Evolutionary conservation across 2,888 invertebrate species (phyloP).

Genomic region (Heliconius cydno): DNA sequence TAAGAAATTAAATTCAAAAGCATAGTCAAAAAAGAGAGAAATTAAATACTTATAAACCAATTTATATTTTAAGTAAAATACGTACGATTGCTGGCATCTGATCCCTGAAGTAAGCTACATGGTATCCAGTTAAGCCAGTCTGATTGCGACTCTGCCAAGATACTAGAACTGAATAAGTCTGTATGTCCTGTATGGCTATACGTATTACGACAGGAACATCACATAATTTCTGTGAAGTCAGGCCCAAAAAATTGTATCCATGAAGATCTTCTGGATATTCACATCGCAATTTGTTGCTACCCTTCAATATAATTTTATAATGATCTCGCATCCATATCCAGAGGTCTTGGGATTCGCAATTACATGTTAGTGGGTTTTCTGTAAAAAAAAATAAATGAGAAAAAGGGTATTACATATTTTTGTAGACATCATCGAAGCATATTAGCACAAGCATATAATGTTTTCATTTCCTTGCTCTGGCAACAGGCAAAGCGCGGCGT

Average conservation of each 20-base stretch:
- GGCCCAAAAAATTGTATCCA: conserved; percentile 89
- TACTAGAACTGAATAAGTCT: conserved; percentile 92
- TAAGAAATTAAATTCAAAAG: not conserved
- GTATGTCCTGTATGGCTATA: conserved; percentile 93
- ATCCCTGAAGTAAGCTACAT: conserved; percentile 91
- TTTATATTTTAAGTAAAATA: conserved; percentile 39
- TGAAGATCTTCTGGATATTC: conserved; percentile 92
- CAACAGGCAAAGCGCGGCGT: too few relatives aligned
- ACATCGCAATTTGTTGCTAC: conserved; percentile 87
- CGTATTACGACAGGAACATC: conserved; percentile 92
- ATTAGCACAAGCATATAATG: too few relatives aligned
- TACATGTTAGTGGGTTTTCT: conserved; percentile 95
- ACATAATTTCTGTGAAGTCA: conserved; percentile 92
- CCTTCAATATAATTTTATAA: conserved; percentile 87
- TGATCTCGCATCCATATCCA: conserved; percentile 97
- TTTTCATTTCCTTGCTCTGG: too few relatives aligned
- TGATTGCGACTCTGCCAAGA: conserved; percentile 96
- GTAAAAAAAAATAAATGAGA: too few relatives aligned
- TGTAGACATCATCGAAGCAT: too few relatives aligned
- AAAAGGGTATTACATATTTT: not conserved
- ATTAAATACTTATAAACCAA: not conserved
- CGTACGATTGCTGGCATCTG: conserved; percentile 81
- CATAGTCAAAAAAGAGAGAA: not conserved
- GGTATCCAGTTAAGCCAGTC: conserved; percentile 92
- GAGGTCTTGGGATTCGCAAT: conserved; percentile 94